Conservation (phyloP, 2,888 invertebrate species). For the Clivina fossor region DNA sequence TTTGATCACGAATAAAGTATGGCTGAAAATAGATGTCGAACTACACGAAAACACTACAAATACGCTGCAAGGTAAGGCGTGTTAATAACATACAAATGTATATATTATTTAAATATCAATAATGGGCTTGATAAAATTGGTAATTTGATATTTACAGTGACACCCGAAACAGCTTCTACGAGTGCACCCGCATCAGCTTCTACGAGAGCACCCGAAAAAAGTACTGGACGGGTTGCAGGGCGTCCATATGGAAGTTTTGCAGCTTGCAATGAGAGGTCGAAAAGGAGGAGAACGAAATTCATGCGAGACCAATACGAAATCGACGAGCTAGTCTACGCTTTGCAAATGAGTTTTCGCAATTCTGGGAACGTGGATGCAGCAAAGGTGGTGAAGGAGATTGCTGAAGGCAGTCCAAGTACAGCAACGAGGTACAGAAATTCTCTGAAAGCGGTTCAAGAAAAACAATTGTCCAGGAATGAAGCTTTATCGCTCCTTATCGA, state of each 20-base stretch:
- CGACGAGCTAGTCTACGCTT: constrained; percentile 34
- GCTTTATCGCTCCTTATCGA: constrained; percentile 35
- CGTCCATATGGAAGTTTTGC: constrained; percentile 35
- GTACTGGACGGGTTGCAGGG: constrained; percentile 18
- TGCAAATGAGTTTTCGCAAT: constrained; percentile 39
- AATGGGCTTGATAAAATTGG: no score
- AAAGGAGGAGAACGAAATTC: constrained; percentile 34
- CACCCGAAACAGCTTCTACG: background rate
- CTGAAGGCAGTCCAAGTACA: constrained; percentile 33
- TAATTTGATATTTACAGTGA: constrained; percentile 2
- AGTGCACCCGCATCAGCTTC: no score
- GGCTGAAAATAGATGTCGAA: constrained; percentile 30
- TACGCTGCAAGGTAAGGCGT: constrained; percentile 4
- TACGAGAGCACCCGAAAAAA: background rate
- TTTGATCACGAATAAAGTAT: constrained; percentile 29
- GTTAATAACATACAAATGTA: constrained; percentile 3
- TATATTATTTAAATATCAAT: constrained; percentile 3
- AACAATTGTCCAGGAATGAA: constrained; percentile 15
- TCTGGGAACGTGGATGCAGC: constrained; percentile 37
- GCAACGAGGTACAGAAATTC: constrained; percentile 35
- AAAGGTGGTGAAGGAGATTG: no score
- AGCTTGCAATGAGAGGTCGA: constrained; percentile 37
- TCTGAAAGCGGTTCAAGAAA: constrained; percentile 23
- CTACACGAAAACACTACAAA: constrained; percentile 24
- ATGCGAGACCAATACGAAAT: constrained; percentile 27